Evolutionary conservation across 2,113 vertebrate species (phyloP), one percentile per base, ranked within the genome.

Genomic region (Lepidothrix coronata): DNA sequence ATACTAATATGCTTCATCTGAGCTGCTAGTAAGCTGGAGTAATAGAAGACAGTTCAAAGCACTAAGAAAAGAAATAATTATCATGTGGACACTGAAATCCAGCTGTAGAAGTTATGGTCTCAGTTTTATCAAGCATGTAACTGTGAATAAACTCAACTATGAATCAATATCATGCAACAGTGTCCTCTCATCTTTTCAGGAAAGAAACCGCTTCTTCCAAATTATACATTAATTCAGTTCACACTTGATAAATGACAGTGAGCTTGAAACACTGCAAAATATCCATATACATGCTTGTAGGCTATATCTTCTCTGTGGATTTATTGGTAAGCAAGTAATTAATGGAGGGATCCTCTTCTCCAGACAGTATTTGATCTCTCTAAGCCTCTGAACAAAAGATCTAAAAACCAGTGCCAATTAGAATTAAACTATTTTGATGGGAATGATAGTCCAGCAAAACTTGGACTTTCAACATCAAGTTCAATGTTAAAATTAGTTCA

Each of bases 241-340:
- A 3, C 28, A 17, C 25, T 54, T 79, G 44, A 49, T 39, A 54
- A 39, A 33, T 30, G 41, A 22, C 41, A 73, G 7, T 7, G 14
- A 31, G 7, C 20, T 88, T 85, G n/a, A 88, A 90, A 80, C 4
- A 20, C 25, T 43, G 41, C 46, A 58, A 68, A 55, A 14, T 49
- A 57, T 37, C 44, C 39, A 5, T 58, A n/a, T 30, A 23, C 11
- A 30, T 59, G n/a, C 4, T 35, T 28, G 21, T 33, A 65, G 57
- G 27, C 12, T 75, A 6, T 31, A 66, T n/a, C 2, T 9, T 55
- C 21, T 73, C 52, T 12, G 11, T 27, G 0, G 0, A 14, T 68
- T 82, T 79, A 18, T 54, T 83, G 82, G 13, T 11, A 85, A 35
- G 21, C 22, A 78, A 33, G 74, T 35, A 57, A 39, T 46, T 57